A percentile compares a stretch with the other conserved stretches of the same genome.
Conservation (phyloP, 2,113 vertebrate species). For the Tiliqua scincoides region DNA sequence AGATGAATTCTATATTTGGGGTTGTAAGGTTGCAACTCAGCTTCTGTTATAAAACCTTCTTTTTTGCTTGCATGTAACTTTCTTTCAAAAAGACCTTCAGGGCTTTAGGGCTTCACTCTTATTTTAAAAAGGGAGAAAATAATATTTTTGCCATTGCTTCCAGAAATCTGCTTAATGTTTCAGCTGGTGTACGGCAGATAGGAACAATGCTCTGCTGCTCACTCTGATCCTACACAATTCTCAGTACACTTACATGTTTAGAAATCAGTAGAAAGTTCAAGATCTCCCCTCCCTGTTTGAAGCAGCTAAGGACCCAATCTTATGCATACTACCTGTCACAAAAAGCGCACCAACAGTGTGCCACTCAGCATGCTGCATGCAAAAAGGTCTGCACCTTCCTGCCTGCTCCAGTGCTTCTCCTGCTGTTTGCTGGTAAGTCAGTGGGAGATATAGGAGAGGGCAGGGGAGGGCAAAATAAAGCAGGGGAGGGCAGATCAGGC, state of each 20-base stretch:
- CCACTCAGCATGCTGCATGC: too few species aligned
- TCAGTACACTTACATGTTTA: background rate
- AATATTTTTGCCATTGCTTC: background rate
- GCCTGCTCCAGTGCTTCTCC: too few species aligned
- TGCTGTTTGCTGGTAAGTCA: too few species aligned
- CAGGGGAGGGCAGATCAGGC: too few species aligned
- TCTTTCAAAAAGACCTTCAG: background rate
- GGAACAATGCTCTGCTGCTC: background rate
- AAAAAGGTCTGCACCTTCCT: too few species aligned
- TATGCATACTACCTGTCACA: too few species aligned
- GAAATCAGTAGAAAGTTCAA: too few species aligned
- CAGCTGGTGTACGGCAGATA: background rate
- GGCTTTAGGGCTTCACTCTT: background rate
- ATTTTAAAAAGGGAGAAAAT: background rate
- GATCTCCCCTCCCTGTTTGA: background rate
- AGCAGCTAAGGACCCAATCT: background rate
- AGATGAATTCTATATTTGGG: background rate
- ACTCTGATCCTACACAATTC: rapidly evolving
- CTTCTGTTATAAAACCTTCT: background rate
- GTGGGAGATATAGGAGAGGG: too few species aligned
- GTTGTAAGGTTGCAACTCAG: background rate
- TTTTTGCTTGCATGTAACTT: background rate
- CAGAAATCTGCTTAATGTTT: background rate
- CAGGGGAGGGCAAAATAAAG: too few species aligned
- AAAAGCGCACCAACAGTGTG: too few species aligned